phyloP scores from a whole-genome alignment of 1,140 invertebrate genomes.

The Brachionus paranguensis region DNA sequence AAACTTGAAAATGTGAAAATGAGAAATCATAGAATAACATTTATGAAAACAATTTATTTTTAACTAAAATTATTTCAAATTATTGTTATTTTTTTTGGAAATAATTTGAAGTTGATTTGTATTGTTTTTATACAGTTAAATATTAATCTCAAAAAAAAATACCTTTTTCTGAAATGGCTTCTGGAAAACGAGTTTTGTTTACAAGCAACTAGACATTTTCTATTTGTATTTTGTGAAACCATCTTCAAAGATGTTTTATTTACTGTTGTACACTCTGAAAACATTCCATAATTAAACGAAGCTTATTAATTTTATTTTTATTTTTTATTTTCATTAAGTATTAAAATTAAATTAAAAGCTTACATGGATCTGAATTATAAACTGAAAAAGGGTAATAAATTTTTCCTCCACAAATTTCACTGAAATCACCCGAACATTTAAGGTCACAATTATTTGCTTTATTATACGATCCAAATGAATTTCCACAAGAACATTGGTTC shows the following conservation, averaged over 20 bases:
- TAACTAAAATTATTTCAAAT: too few species aligned
- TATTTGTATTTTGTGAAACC: background rate
- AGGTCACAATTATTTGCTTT: background rate
- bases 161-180: background rate
- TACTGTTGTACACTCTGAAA: background rate
- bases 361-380: background rate
- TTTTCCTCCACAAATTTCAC: background rate
- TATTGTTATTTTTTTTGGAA: too few species aligned
- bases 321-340: too few species aligned
- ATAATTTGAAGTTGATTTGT: too few species aligned
- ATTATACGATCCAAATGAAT: background rate
- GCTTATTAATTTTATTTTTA: background rate
- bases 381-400: background rate
- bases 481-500: background rate
- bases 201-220: background rate
- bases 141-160: too few species aligned
- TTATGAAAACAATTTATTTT: too few species aligned
- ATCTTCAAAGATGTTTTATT: background rate
- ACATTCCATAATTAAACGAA: background rate
- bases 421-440: background rate
- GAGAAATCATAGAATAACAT: too few species aligned
- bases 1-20: background rate
- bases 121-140: too few species aligned
- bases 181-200: background rate
- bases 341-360: background rate